Percentiles rank a stretch among this genome's conserved stretches.
Evolutionary conservation across 2,113 vertebrate species (phyloP).

Genomic region (Morphnarchus princeps): DNA sequence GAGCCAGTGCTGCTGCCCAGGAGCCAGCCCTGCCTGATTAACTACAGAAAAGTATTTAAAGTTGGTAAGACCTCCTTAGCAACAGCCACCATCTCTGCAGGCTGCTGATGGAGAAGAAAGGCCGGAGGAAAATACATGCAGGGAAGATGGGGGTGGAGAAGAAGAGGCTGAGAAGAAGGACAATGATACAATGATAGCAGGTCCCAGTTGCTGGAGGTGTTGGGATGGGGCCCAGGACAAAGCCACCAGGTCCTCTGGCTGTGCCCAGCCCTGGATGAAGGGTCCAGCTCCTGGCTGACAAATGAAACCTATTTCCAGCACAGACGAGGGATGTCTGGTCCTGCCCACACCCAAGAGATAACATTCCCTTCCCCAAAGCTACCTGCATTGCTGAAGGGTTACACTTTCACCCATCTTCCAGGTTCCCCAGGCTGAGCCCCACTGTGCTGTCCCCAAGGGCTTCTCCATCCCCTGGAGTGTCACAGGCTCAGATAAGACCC

Average conservation of each 20-base stretch:
- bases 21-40: not conserved
- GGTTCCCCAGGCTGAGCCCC: not conserved
- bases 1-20: not conserved
- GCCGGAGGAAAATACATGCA: not conserved
- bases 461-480: not conserved
- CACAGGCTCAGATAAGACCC: not conserved
- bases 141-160: not conserved
- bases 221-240: not conserved
- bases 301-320: not conserved
- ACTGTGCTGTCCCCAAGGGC: not conserved
- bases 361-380: not conserved
- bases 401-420: not conserved
- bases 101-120: not conserved
- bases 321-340: not conserved
- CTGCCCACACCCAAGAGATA: not conserved
- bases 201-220: not conserved
- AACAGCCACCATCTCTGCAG: not conserved
- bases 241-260: not conserved
- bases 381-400: not conserved
- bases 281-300: not conserved
- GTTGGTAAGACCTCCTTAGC: constrained; percentile 34
- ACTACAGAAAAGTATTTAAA: not conserved
- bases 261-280: not conserved
- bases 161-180: not conserved
- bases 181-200: not conserved